A percentile compares a stretch with the other conserved stretches of the same genome.
Evolutionary conservation across 2,888 invertebrate species (phyloP).

Genomic region (Trachelus stipa): DNA sequence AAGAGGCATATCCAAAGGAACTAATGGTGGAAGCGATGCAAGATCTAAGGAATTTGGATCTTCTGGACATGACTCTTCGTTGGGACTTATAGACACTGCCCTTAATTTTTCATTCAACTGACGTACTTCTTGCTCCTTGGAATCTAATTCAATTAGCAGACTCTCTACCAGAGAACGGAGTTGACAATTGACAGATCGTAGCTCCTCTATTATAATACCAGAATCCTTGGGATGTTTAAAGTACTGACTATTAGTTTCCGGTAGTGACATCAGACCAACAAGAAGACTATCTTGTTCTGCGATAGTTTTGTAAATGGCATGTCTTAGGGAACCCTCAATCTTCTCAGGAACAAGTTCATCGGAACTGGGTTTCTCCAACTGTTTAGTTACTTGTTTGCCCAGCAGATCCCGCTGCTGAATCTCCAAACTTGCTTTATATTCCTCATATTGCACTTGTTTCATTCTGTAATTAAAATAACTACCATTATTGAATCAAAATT

Average conservation of each 20-base stretch:
- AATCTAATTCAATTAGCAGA: constrained; percentile 74
- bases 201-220: constrained; percentile 75
- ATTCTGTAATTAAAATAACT: constrained; percentile 45
- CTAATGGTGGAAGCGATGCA: constrained; percentile 67
- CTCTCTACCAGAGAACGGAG: constrained; percentile 72
- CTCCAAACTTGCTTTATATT: constrained; percentile 55
- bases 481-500: not conserved
- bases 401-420: constrained; percentile 46
- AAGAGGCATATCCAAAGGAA: constrained; percentile 74
- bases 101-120: constrained; percentile 71
- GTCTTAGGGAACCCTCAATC: constrained; percentile 50
- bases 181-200: constrained; percentile 75
- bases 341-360: constrained; percentile 34
- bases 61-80: constrained; percentile 46
- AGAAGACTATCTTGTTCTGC: constrained; percentile 75
- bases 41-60: constrained; percentile 52
- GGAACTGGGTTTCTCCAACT: constrained; percentile 42
- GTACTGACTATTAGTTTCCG: constrained; percentile 36
- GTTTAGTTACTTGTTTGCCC: constrained; percentile 44
- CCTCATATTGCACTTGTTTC: constrained; percentile 61
- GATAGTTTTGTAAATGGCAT: constrained; percentile 73
- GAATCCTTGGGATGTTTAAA: constrained; percentile 74
- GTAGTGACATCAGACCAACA: constrained; percentile 41
- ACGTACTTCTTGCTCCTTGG: constrained; percentile 75
- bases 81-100: constrained; percentile 40